phyloP scores from a whole-genome alignment of 2,888 invertebrate genomes.

The Rotaria macrura region DNA sequence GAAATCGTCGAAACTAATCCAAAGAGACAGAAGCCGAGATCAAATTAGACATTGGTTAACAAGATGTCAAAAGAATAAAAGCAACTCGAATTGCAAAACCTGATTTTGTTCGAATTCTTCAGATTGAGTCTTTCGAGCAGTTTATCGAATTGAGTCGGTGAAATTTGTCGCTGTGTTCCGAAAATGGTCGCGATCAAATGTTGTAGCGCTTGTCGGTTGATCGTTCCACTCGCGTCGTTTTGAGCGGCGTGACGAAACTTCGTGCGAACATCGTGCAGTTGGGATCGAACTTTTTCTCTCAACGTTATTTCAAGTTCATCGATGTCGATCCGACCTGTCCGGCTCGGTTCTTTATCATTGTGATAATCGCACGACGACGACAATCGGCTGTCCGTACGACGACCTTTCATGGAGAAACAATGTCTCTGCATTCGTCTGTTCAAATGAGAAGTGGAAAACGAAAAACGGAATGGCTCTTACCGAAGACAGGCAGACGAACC shows the following conservation, averaged over 20 bases:
- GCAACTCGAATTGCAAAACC: background rate
- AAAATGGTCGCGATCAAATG: constrained; percentile 30
- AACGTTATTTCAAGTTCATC: constrained; percentile 24
- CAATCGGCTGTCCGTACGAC: background rate
- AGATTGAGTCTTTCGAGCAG: constrained; percentile 26
- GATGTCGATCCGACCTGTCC: background rate
- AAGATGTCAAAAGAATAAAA: background rate
- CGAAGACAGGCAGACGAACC: constrained; percentile 30
- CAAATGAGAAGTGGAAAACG: too few species aligned
- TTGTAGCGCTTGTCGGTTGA: constrained; percentile 21
- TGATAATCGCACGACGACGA: background rate
- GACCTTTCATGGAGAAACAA: too few species aligned
- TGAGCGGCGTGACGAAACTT: constrained; percentile 28
- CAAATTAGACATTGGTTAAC: too few species aligned
- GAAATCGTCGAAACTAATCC: constrained; percentile 30
- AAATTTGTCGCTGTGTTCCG: constrained; percentile 27
- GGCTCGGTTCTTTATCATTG: background rate
- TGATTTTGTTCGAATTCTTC: constrained; percentile 2
- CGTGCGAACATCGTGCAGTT: constrained; percentile 25
- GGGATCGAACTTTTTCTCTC: constrained; percentile 23
- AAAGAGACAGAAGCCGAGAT: background rate
- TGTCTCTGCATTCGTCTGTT: too few species aligned
- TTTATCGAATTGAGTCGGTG: constrained; percentile 22
- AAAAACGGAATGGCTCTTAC: background rate
- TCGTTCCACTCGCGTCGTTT: constrained; percentile 27